Evolutionary conservation across 2,797 vertebrate species (phyloP).

Genomic region (Chelon auratus): DNA sequence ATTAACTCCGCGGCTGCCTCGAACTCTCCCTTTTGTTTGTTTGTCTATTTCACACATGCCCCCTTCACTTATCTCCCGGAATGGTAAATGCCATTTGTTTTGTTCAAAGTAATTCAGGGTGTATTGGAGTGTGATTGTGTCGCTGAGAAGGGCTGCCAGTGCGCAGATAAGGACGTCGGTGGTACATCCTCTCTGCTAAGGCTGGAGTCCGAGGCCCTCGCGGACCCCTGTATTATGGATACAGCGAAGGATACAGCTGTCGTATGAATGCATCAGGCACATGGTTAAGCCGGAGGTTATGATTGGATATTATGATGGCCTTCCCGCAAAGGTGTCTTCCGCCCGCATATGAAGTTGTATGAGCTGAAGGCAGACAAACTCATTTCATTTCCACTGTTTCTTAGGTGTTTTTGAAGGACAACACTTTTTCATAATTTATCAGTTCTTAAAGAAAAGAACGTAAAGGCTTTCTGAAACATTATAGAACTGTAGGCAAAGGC

Average conservation of each 20-base stretch:
- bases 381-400: slow-evolving; percentile 3
- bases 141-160: slow-evolving; percentile 65
- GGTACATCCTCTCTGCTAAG: slow-evolving; percentile 47
- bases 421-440: background rate
- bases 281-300: slow-evolving; percentile 41
- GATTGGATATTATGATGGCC: slow-evolving; percentile 53
- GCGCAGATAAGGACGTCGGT: slow-evolving; percentile 72
- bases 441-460: background rate
- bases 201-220: slow-evolving; percentile 45
- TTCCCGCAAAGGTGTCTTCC: slow-evolving; percentile 38
- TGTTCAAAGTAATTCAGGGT: slow-evolving; percentile 78
- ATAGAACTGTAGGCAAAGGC: too few relatives aligned
- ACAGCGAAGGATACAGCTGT: slow-evolving; percentile 50
- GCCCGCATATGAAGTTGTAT: slow-evolving; percentile 25
- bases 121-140: slow-evolving; percentile 77
- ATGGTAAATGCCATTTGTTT: slow-evolving; percentile 80
- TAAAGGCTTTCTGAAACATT: too few relatives aligned
- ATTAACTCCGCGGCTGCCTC: slow-evolving; percentile 70
- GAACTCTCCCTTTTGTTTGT: slow-evolving; percentile 73
- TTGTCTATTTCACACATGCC: slow-evolving; percentile 81
- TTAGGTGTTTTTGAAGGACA: background rate
- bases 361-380: slow-evolving; percentile 6
- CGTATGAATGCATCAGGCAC: slow-evolving; percentile 62
- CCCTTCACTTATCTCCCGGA: slow-evolving; percentile 77
- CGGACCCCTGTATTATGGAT: slow-evolving; percentile 44